These are phyloP conservation scores for Drosophila setosimentum DNA, from an alignment of 2,888 invertebrate species.

Conservation along the genomic window DNA sequence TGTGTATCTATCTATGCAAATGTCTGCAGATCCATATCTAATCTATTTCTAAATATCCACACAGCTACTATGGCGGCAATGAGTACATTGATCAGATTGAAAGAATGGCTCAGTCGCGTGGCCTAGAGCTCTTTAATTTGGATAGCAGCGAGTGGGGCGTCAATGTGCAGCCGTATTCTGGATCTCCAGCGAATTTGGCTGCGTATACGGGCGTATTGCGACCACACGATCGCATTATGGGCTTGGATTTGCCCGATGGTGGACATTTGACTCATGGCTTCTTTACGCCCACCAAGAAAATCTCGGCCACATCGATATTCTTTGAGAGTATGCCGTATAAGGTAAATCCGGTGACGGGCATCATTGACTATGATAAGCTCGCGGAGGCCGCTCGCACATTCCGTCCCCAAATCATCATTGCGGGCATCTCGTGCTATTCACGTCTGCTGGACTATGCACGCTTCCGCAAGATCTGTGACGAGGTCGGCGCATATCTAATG, in stretches of 20 bases:
- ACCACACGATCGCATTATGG: constrained; percentile 98
- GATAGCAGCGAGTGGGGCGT: constrained; percentile 96
- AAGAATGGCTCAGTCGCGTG: constrained; percentile 93
- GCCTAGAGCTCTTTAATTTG: constrained; percentile 93
- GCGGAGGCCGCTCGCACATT: constrained; percentile 93
- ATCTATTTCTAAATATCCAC: background rate
- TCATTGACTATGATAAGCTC: constrained; percentile 96
- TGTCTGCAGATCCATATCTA: background rate
- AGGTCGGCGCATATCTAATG: constrained; percentile 94
- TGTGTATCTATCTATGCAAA: background rate
- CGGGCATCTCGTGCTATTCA: constrained; percentile 97
- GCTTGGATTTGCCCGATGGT: constrained; percentile 97
- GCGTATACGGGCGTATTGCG: constrained; percentile 96
- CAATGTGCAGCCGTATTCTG: constrained; percentile 98
- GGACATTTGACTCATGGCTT: constrained; percentile 98
- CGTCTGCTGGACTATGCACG: constrained; percentile 95
- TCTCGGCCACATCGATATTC: constrained; percentile 98
- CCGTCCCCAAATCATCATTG: constrained; percentile 96
- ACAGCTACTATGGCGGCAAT: constrained; percentile 98
- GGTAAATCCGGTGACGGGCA: constrained; percentile 92
- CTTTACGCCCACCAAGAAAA: constrained; percentile 94
- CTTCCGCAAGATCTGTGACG: constrained; percentile 93
- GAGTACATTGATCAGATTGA: constrained; percentile 98
- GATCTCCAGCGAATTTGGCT: constrained; percentile 98
- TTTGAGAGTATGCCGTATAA: constrained; percentile 99